Evolutionary conservation across 2,888 invertebrate genomes (phyloP), one percentile per base, ranked within the genome.

Genomic region (Microchrysa polita): DNA sequence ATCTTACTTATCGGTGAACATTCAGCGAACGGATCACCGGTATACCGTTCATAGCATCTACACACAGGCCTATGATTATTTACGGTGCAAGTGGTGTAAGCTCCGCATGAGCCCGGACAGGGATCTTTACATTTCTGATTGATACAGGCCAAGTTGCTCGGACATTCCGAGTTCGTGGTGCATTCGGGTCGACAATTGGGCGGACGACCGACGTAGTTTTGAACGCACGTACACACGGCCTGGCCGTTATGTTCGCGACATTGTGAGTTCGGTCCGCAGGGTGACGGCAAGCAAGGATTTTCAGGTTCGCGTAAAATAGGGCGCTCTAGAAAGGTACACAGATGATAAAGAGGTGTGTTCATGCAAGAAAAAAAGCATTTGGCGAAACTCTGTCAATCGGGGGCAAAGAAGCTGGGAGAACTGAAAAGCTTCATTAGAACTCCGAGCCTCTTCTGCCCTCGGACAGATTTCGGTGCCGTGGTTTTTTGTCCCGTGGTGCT

Each of bases 131-230:
- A 96, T 81, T 89, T 91, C 84, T 94, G 92, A 79, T 92, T 90
- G 77, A 92, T 89, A 83, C 95, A 96, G 72, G 95, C 94, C 78
- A 92, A 86, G 83, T 94, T 92, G 80, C 92, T 91, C 14, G 93
- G 88, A 82, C 96, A 96, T 86, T 95, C 95, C 78, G 92, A 91
- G 79, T 93, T 93, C 79, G 92, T 92, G 57, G 91, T 89, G 85
- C 95, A 95, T 87, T 94, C 93, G 23, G 94, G 94, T 61, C 94
- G 89, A 81, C 95, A 95, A 83, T 93, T 93, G 52, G 94, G 94
- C 57, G 95, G 89, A 80, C 93, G 88, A 65, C 96, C 95, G 74
- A 93, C 88, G 82, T 92, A 94, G 81, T 92, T 91, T 63, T 90
- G 87, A 79, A 91, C 85, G 82, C 94, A 95, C 75, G 93, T 93